Evolutionary conservation across 2,113 vertebrate genomes (phyloP).

Genomic region (Kryptolebias marmoratus): DNA sequence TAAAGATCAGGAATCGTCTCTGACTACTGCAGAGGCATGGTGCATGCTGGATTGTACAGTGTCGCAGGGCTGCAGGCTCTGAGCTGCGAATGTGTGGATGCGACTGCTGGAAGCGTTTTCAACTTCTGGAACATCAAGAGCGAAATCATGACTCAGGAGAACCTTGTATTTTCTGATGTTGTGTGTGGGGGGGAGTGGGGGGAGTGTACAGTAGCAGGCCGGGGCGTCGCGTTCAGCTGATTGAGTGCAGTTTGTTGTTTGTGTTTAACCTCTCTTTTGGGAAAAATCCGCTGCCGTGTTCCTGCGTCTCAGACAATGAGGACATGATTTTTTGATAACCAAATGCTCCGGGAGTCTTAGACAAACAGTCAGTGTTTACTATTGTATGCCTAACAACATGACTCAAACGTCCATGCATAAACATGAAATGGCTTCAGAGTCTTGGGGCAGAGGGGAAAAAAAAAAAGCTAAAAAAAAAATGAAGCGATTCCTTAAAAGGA

Average conservation of each 20-base stretch:
- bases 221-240: conserved; percentile 16
- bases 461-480: not conserved
- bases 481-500: not conserved
- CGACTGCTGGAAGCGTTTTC: conserved; percentile 45
- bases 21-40: conserved; percentile 67
- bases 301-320: conserved; percentile 16
- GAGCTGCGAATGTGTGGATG: conserved; percentile 43
- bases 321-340: conserved; percentile 35
- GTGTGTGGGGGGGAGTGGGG: not conserved
- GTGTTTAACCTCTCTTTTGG: conserved; percentile 3
- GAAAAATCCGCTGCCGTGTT: not conserved
- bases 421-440: conserved; percentile 45
- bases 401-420: conserved; percentile 53
- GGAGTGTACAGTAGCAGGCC: conserved; percentile 34
- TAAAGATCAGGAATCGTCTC: conserved; percentile 58
- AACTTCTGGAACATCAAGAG: conserved; percentile 50
- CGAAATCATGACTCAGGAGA: conserved; percentile 63
- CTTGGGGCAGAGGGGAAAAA: conserved; percentile 9
- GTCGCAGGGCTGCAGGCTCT: conserved; percentile 52
- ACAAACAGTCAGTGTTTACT: conserved; percentile 53
- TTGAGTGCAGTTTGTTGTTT: not conserved
- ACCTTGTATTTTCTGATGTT: conserved; percentile 32
- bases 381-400: conserved; percentile 35
- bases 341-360: conserved; percentile 17
- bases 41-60: conserved; percentile 58